Evolutionary conservation across 1,140 invertebrate species (phyloP).

Genomic region (Drosophila sucinea): DNA sequence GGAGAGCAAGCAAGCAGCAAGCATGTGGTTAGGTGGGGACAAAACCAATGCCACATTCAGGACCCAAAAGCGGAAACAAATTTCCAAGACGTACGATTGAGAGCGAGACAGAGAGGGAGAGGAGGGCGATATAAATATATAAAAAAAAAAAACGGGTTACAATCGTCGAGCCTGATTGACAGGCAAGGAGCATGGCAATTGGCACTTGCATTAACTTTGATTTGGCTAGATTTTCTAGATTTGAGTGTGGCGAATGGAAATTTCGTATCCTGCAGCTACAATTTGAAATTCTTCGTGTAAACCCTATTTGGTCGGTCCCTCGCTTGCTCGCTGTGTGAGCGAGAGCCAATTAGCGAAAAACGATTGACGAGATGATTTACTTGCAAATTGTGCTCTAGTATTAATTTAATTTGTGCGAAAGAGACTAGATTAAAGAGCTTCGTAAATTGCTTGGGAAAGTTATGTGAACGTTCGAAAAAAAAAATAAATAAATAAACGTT

Average conservation of each 20-base stretch:
- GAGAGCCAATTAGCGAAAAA: conserved; percentile 53
- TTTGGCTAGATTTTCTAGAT: conserved; percentile 51
- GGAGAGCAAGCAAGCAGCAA: conserved; percentile 4
- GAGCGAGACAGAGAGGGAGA: not conserved
- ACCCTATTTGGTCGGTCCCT: conserved; percentile 18
- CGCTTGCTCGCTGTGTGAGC: not conserved
- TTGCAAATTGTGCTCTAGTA: conserved; percentile 39
- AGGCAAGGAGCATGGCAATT: conserved; percentile 62
- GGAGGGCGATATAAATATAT: conserved; percentile 21
- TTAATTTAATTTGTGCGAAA: conserved; percentile 37
- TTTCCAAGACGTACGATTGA: conserved; percentile 64
- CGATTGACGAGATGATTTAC: conserved; percentile 65
- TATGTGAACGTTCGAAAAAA: not conserved
- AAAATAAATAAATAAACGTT: not conserved
- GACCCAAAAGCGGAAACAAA: conserved; percentile 70
- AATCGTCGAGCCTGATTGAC: conserved; percentile 59
- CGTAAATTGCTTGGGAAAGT: conserved; percentile 56
- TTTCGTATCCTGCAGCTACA: conserved; percentile 54
- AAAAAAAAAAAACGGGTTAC: conserved; percentile 45
- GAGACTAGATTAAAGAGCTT: not conserved
- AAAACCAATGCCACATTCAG: conserved; percentile 57
- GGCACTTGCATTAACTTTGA: conserved; percentile 75
- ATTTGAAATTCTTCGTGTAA: conserved; percentile 26
- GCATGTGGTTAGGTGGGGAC: not conserved
- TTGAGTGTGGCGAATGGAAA: conserved; percentile 46